These are phyloP conservation scores for Microctonus brassicae DNA, from an alignment of 2,888 invertebrate genomes.

Conservation along the genomic window DNA sequence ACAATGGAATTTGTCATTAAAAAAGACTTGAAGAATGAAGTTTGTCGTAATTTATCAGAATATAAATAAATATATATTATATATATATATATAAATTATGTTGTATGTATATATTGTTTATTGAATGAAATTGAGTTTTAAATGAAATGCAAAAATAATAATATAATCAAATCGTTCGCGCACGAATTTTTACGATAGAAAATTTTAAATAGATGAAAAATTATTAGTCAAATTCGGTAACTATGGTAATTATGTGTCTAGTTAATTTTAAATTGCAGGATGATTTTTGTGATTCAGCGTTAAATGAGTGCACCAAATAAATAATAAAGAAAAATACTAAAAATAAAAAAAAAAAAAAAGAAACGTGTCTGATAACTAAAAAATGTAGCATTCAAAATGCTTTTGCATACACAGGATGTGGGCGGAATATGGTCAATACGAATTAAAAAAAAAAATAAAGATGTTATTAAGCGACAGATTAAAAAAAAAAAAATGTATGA, in stretches of 20 bases:
- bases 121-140: slow-evolving; percentile 55
- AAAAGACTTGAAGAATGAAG: slow-evolving; percentile 46
- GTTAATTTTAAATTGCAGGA: neutral
- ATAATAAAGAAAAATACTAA: too few relatives aligned
- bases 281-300: neutral
- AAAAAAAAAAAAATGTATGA: neutral
- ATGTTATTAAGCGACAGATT: neutral
- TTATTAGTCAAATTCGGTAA: neutral
- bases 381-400: slow-evolving; percentile 46
- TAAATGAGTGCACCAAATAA: neutral
- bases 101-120: slow-evolving; percentile 67
- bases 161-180: neutral
- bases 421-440: slow-evolving; percentile 52
- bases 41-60: slow-evolving; percentile 29
- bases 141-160: slow-evolving; percentile 7
- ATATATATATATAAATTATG: slow-evolving; percentile 64
- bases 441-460: slow-evolving; percentile 27
- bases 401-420: slow-evolving; percentile 52
- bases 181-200: slow-evolving; percentile 9
- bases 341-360: neutral
- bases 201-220: neutral
- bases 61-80: slow-evolving; percentile 49
- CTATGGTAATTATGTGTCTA: neutral
- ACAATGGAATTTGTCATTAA: slow-evolving; percentile 57
- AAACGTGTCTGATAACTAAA: slow-evolving; percentile 40